phyloP scores from a whole-genome alignment of 2,888 invertebrate species.

The Sicus ferrugineus region DNA sequence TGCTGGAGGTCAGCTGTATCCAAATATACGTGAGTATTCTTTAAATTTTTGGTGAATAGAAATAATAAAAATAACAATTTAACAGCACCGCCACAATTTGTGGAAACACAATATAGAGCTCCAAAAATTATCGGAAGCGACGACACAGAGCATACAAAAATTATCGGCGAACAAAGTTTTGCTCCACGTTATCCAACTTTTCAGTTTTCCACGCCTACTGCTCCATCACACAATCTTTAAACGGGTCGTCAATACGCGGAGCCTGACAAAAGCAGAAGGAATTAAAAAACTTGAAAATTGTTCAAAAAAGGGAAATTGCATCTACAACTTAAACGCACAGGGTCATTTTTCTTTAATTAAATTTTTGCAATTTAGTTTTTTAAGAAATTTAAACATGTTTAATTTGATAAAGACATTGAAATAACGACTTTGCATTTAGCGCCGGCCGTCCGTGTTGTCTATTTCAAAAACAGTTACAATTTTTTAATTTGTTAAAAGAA shows the following conservation, averaged over 20 bases:
- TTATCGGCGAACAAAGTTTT: slow-evolving; percentile 66
- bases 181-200: slow-evolving; percentile 72
- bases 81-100: slow-evolving; percentile 73
- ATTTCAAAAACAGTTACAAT: neutral
- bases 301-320: no score
- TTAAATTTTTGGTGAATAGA: neutral
- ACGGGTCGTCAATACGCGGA: neutral
- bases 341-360: slow-evolving; percentile 18
- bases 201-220: slow-evolving; percentile 68
- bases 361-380: neutral
- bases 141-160: slow-evolving; percentile 70
- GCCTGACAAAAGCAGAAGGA: slow-evolving; percentile 1
- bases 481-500: neutral
- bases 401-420: neutral
- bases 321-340: slow-evolving; percentile 10
- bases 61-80: neutral
- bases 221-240: slow-evolving; percentile 62
- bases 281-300: no score
- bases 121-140: slow-evolving; percentile 71
- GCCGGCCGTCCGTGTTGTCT: slow-evolving; percentile 18
- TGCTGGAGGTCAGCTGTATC: slow-evolving; percentile 63
- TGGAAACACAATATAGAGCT: slow-evolving; percentile 71
- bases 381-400: neutral
- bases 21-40: slow-evolving; percentile 66
- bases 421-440: slow-evolving; percentile 15